Percentiles rank a stretch among this genome's conserved stretches.
Conservation (phyloP, 2,113 vertebrate genomes). For the Athene noctua region DNA sequence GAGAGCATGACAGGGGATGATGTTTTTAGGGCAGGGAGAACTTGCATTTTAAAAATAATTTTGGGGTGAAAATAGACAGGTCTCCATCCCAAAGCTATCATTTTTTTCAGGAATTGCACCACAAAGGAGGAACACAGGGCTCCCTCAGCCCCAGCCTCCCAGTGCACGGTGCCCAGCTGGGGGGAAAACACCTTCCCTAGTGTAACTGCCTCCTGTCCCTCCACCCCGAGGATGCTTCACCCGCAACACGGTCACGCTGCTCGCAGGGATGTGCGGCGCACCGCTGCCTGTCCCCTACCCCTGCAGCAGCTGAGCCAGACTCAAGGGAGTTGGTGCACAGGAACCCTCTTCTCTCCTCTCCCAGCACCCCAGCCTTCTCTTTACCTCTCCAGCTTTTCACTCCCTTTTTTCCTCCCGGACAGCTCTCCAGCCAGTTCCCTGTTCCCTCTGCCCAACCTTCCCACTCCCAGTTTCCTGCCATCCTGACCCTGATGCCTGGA, state of each 20-base stretch:
- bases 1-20: accelerated
- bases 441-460: not conserved
- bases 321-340: not conserved
- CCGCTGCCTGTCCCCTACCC: not conserved
- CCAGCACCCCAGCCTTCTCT: not conserved
- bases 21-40: not conserved
- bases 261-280: accelerated
- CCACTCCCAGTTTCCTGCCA: not conserved
- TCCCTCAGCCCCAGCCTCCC: not conserved
- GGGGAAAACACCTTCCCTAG: not conserved
- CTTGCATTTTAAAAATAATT: not conserved
- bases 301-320: not conserved
- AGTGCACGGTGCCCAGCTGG: accelerated
- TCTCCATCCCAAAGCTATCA: not conserved
- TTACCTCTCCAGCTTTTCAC: not conserved
- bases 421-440: not conserved
- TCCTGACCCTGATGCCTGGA: not conserved
- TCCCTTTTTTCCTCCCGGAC: not conserved
- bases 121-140: not conserved
- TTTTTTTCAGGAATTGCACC: not conserved
- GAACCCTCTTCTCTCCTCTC: not conserved
- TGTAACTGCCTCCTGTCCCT: not conserved
- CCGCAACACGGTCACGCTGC: accelerated
- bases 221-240: not conserved
- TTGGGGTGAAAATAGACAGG: not conserved